phyloP scores from a whole-genome alignment of 2,113 vertebrate species.

The Sylvia atricapilla region DNA sequence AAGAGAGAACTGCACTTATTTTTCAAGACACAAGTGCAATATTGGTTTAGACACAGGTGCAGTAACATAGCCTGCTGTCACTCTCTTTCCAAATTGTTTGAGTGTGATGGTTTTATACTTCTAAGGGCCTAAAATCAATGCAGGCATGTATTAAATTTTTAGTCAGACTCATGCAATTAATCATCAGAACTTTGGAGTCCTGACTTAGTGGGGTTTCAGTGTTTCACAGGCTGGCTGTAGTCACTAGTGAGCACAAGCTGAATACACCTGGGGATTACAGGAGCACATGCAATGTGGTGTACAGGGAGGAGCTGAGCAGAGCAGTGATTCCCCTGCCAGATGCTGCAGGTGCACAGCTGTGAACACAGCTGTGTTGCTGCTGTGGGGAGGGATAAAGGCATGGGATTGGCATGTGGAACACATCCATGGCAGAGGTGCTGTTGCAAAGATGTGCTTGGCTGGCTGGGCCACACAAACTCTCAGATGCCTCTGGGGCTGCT shows the following conservation, averaged over 20 bases:
- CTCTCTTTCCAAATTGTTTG: not conserved
- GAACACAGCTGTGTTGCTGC: accelerated
- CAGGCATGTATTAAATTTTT: not conserved
- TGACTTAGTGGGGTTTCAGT: not conserved
- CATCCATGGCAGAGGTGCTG: accelerated
- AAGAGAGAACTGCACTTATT: not conserved
- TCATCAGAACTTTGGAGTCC: not conserved
- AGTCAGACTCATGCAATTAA: not conserved
- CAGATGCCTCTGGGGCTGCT: not conserved
- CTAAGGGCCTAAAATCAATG: not conserved
- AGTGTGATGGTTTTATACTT: not conserved
- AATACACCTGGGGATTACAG: not conserved
- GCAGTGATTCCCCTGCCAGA: not conserved
- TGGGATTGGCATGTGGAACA: not conserved
- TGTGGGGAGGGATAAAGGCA: accelerated
- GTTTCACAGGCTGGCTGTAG: not conserved
- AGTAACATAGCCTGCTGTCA: accelerated
- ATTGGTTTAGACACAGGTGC: not conserved
- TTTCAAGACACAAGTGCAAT: not conserved
- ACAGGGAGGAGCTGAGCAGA: not conserved
- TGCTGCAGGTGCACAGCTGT: not conserved
- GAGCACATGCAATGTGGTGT: not conserved
- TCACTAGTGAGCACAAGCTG: not conserved
- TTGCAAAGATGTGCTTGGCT: not conserved
- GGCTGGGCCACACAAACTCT: not conserved